These are phyloP conservation scores for Heptranchias perlo DNA, from an alignment of 2,113 vertebrate genomes.

Conservation along the genomic window DNA sequence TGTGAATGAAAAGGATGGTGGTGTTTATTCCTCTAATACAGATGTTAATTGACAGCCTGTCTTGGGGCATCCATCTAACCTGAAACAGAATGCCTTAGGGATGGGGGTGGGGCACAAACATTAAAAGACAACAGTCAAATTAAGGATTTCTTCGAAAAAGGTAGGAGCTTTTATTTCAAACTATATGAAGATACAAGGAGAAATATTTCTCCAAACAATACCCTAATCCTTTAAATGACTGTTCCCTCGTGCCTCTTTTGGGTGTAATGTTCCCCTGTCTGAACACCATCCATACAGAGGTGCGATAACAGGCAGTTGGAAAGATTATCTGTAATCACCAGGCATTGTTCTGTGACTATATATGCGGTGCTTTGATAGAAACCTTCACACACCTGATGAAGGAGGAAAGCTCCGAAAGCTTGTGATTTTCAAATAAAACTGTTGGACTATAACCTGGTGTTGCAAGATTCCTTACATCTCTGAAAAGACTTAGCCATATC, in stretches of 20 bases:
- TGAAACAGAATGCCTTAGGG: background rate
- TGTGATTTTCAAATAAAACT: no score
- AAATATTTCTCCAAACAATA: background rate
- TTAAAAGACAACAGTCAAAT: background rate
- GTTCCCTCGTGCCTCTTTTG: background rate
- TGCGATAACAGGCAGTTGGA: no score
- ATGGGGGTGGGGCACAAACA: no score
- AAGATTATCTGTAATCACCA: no score
- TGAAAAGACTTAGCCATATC: background rate
- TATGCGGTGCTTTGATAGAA: no score
- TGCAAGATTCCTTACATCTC: no score
- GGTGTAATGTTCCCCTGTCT: no score
- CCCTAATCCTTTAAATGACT: background rate
- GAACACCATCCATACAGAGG: no score
- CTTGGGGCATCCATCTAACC: background rate
- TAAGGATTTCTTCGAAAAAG: background rate
- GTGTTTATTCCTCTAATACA: background rate
- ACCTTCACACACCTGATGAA: no score
- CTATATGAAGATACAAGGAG: background rate
- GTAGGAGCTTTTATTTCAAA: background rate
- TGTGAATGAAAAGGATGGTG: background rate
- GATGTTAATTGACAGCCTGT: background rate
- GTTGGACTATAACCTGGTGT: no score
- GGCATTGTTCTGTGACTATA: no score
- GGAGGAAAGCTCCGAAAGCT: no score